A percentile compares a stretch with the other conserved stretches of the same genome.
Conservation (phyloP, 2,888 invertebrate species). For the Macrophya annulata region DNA sequence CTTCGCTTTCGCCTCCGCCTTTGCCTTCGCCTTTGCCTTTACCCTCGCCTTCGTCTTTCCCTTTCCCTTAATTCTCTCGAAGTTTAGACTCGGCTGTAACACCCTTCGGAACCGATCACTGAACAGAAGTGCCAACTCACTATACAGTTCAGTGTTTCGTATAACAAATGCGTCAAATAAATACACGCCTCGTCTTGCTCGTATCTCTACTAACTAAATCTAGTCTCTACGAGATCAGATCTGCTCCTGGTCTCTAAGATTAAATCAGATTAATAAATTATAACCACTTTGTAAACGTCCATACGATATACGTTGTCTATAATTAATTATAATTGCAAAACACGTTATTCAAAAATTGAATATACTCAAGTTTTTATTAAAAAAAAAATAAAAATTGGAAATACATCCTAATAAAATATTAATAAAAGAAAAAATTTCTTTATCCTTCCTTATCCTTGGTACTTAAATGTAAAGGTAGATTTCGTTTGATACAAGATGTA, state of each 20-base stretch:
- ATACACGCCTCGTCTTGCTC: constrained; percentile 10
- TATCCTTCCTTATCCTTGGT: neutral
- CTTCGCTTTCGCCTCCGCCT: neutral
- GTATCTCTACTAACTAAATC: neutral
- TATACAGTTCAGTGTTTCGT: neutral
- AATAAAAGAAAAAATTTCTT: neutral
- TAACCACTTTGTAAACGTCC: neutral
- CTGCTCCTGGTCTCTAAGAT: constrained; percentile 19
- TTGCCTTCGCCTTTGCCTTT: neutral
- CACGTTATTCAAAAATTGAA: no score
- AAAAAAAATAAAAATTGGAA: no score
- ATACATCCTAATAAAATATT: neutral
- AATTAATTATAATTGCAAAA: neutral
- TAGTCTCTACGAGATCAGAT: neutral
- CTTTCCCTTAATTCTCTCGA: constrained; percentile 16
- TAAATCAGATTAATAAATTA: constrained; percentile 29
- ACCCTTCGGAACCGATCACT: constrained; percentile 28
- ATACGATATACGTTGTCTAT: neutral
- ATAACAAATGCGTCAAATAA: constrained; percentile 39
- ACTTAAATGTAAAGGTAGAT: neutral
- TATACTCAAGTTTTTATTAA: no score
- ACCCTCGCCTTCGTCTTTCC: neutral
- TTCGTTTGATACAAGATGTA: neutral
- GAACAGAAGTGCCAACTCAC: constrained; percentile 47
- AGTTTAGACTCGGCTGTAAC: neutral